phyloP scores from a whole-genome alignment of 2,888 invertebrate species.

The Nomada hirtipes region DNA sequence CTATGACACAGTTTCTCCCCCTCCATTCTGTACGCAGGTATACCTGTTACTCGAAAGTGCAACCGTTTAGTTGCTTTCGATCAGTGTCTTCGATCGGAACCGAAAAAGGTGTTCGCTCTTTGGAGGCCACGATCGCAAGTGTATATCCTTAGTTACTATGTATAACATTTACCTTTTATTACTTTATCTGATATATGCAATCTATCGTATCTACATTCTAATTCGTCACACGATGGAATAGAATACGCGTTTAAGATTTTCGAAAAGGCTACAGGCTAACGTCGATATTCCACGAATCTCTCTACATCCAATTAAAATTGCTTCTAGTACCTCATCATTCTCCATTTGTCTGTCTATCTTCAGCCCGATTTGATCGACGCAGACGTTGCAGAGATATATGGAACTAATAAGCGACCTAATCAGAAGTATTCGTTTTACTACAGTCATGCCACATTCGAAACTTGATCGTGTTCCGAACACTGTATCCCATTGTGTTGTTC shows the following conservation, averaged over 20 bases:
- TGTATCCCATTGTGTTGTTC: background rate
- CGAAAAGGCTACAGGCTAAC: background rate
- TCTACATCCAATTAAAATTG: background rate
- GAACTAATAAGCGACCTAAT: too few relatives aligned
- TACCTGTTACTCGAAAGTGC: constrained; percentile 40
- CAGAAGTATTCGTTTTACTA: background rate
- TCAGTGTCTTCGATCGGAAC: constrained; percentile 22
- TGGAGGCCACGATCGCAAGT: constrained; percentile 2
- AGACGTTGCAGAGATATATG: too few relatives aligned
- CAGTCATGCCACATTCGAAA: background rate
- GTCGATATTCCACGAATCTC: background rate
- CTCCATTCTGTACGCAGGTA: constrained; percentile 18
- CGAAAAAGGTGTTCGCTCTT: background rate
- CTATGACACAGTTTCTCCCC: constrained; percentile 39
- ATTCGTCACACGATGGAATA: background rate
- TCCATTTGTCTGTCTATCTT: too few relatives aligned
- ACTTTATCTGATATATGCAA: constrained; percentile 7
- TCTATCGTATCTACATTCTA: background rate
- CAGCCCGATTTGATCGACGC: too few relatives aligned
- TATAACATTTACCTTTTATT: constrained; percentile 1
- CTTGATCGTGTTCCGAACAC: background rate
- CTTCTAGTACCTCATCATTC: too few relatives aligned
- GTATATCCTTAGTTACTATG: constrained; percentile 5
- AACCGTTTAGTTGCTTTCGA: constrained; percentile 41
- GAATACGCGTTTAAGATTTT: background rate